Percentiles rank a stretch among this genome's conserved stretches.
Evolutionary conservation across 1,140 invertebrate species (phyloP).

Genomic region (Globodera ellingtonae): DNA sequence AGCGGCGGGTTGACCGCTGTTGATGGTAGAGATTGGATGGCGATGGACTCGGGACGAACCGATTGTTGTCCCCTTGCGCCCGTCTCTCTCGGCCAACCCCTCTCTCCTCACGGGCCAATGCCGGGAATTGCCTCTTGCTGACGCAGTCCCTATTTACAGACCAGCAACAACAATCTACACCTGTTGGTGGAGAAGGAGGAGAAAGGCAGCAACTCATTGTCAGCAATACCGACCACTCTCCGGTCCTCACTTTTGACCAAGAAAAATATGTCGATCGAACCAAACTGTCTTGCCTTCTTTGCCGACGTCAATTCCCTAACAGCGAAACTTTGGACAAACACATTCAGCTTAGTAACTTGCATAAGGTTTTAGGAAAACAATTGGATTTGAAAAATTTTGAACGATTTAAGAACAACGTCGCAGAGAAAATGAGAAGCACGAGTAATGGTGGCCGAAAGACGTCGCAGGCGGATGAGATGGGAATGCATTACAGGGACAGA

Average conservation of each 20-base stretch:
- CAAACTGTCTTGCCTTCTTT: constrained; percentile 89
- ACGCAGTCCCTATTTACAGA: constrained; percentile 35
- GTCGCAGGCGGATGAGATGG: background rate
- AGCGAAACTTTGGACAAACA: constrained; percentile 86
- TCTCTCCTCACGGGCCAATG: constrained; percentile 19
- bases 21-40: constrained; percentile 18
- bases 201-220: background rate
- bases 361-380: constrained; percentile 72
- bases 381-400: constrained; percentile 29
- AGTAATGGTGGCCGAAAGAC: constrained; percentile 6
- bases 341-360: constrained; percentile 87
- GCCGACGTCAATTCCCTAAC: constrained; percentile 89
- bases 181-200: constrained; percentile 1
- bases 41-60: constrained; percentile 13
- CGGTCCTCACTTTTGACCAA: constrained; percentile 66
- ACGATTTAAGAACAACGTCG: constrained; percentile 45
- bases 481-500: constrained; percentile 80
- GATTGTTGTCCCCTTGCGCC: constrained; percentile 1
- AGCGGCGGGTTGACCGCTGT: constrained; percentile 21
- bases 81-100: constrained; percentile 4
- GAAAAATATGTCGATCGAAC: constrained; percentile 78
- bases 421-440: constrained; percentile 20
- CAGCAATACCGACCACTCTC: background rate
- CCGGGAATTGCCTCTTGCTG: constrained; percentile 25
- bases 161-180: constrained; percentile 14